Evolutionary conservation across 2,888 invertebrate species (phyloP), one percentile per base, ranked within the genome.

Genomic region (Orgyia antiqua): DNA sequence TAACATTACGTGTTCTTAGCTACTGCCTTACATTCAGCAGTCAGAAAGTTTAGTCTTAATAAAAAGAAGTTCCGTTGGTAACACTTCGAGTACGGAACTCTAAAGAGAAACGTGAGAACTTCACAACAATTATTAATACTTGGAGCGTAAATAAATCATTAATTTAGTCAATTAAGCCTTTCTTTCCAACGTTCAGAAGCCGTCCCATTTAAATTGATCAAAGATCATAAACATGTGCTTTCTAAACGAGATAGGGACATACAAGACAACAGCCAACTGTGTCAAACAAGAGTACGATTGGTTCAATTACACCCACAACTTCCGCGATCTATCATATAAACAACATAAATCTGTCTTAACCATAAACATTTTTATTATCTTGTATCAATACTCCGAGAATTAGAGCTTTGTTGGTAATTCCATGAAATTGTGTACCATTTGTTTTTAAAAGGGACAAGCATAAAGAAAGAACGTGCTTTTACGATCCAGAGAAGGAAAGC

Each of bases 261-360:
- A 4, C 2, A 27, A 32, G 18, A 4, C 11, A 2, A 17, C 11
- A 33, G 10, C 11, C 9, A 28, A 31, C 24, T 27, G 34, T 29
- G 23, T 31, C 15, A 10, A 27, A 36, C 19, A 37, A 21, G 27
- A 29, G 32, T 33, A 26, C 35, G 39, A 52, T 48, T 52, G 50
- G 34, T 37, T 42, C 57, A 58, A 55, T 59, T 55, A 52, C 58
- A 40, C 51, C 48, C 51, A 56, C 54, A 24, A 9, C 44, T 46
- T 54, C 51, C 45, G 39, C 26, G 27, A 20, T 31, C 21, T 29
- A 26, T 10, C 13, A 18, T 32, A 32, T 36, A 36, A 24, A 13
- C 27, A 35, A 6, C 26, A 9, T 24, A 24, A 9, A 31, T 30
- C 31, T 17, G 20, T 27, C 17, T 11, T 1, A 18, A 13, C 15